phyloP scores from a whole-genome alignment of 1,140 invertebrate genomes.

The Dryas iulia region DNA sequence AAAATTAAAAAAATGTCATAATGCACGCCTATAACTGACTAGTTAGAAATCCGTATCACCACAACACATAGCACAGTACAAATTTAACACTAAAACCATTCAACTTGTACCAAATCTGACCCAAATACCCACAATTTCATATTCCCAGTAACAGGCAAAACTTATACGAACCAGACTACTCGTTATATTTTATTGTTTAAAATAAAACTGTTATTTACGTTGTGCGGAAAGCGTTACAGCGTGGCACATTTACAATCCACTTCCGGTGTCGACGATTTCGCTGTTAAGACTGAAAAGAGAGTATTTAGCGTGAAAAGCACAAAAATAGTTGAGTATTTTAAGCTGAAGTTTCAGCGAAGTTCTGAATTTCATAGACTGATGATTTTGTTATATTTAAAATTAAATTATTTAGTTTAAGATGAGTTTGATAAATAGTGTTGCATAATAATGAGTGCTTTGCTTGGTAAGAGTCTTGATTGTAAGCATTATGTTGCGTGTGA shows the following conservation, averaged over 20 bases:
- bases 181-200: conserved; percentile 39
- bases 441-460: too few relatives aligned
- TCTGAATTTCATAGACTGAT: not conserved
- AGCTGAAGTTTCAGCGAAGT: not conserved
- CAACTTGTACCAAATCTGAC: not conserved
- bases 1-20: too few relatives aligned
- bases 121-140: not conserved
- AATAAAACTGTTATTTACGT: conserved; percentile 24
- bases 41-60: too few relatives aligned
- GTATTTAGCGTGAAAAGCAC: not conserved
- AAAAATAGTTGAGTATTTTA: not conserved
- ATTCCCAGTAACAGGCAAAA: not conserved
- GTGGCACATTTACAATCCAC: not conserved
- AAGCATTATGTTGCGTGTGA: too few relatives aligned
- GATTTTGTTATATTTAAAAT: not conserved
- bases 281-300: not conserved
- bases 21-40: too few relatives aligned
- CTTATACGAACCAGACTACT: conserved; percentile 16
- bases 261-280: not conserved
- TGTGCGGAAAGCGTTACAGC: conserved; percentile 14
- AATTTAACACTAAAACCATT: not conserved
- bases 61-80: not conserved
- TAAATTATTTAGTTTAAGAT: too few relatives aligned
- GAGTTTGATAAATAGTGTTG: too few relatives aligned
- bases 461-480: too few relatives aligned